Evolutionary conservation across 1,140 invertebrate species (phyloP), one percentile per base, ranked within the genome.

Genomic region (Drosophila melanica): DNA sequence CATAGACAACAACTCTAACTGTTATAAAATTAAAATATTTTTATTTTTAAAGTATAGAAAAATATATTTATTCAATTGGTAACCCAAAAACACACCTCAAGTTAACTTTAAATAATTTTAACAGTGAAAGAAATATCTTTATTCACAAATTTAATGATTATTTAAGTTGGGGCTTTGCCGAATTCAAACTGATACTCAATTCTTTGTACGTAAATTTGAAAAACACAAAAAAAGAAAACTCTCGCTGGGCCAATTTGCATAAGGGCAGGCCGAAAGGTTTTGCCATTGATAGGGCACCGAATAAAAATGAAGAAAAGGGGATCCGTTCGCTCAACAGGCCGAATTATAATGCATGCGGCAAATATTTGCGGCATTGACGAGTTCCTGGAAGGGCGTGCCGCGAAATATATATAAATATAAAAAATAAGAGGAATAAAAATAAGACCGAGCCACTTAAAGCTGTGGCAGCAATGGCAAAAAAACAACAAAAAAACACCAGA

Each of bases 281-380:
- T 50, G 69, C 16, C 30, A 72, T 53, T 35, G 54, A 72, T 54
- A 67, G 39, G 20, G 39, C 7, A 18, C 12, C 14, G 18, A 41
- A 47, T 47, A 33, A 16, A 27, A 30, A 12, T 45, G n/a, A 48
- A 14, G 14, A 9, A 58, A 42, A 51, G 33, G 45, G 62, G 50
- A 54, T 54, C 35, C 62, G 39, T n/a, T 16, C 33, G 35, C 12
- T 30, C 16, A 35, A 41, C 14, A 14, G 37, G 45, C 14, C 44
- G 42, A 20, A 53, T 23, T 30, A 53, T 54, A 67, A 67, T 39
- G 64, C 70, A 73, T 54, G 55, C 70, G 55, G 41, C 64, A 73
- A 73, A 73, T 73, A 67, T 73, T 73, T 73, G 70, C 64, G 64
- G 70, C 70, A 73, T 60, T 73, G 70, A 55, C 48, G 64, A 67